phyloP scores from a whole-genome alignment of 2,888 invertebrate genomes.

The Drosophila falleni region DNA sequence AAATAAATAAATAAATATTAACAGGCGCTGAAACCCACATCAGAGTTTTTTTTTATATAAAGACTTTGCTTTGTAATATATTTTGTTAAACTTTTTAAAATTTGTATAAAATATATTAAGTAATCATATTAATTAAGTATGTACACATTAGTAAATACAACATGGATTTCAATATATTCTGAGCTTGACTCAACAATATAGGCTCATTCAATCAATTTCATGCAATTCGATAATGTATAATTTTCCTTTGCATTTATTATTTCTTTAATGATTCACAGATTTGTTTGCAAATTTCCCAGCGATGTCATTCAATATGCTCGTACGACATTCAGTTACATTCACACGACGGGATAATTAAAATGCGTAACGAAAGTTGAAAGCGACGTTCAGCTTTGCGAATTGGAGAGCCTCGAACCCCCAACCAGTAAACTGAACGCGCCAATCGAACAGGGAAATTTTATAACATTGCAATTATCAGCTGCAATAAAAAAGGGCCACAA shows the following conservation, averaged over 20 bases:
- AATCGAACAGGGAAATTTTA: constrained; percentile 57
- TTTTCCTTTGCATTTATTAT: constrained; percentile 15
- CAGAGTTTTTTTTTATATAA: too few species aligned
- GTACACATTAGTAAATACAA: neutral
- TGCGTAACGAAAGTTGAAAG: constrained; percentile 18
- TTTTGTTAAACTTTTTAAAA: too few species aligned
- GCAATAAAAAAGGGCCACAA: constrained; percentile 76
- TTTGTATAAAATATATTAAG: too few species aligned
- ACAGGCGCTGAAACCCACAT: too few species aligned
- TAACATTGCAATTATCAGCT: constrained; percentile 75
- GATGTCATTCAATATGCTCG: constrained; percentile 49
- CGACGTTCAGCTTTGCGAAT: constrained; percentile 1
- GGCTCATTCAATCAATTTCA: constrained; percentile 14
- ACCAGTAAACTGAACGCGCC: constrained; percentile 10
- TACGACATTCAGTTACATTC: neutral
- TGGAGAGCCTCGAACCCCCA: constrained; percentile 24
- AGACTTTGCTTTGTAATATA: too few species aligned
- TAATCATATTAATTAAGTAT: neutral
- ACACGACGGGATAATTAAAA: constrained; percentile 74
- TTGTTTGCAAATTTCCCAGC: constrained; percentile 45
- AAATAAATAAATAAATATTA: too few species aligned
- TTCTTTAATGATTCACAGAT: constrained; percentile 54
- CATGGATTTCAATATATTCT: neutral
- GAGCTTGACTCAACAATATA: neutral
- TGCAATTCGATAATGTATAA: constrained; percentile 16